Base-by-base conservation (phyloP, 2,888 invertebrate species). In the Calliopum simillimum region DNA sequence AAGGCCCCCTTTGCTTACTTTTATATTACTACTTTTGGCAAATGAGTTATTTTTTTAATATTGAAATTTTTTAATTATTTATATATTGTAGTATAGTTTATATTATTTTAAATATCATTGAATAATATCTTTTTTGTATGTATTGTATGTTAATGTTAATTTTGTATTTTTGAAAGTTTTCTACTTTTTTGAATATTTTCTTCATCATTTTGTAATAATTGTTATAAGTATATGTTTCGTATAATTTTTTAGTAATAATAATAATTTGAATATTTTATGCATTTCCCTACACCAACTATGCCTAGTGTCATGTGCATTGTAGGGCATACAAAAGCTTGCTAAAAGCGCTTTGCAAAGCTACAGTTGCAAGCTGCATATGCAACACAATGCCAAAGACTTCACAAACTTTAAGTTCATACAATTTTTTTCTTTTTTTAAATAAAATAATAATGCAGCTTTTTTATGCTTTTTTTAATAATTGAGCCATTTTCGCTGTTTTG, bases 181-280 rank as follows among this genome's bases (percentile, higher is more conserved):
- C 44, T 44, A 43, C 19, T 61, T 61, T n/a, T 47, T 61, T 61
- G 23, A 61, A 61, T 46, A 46, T 61, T 21, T 61, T 33, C 19
- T 23, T 46, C 46, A 59, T 16, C 16, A 16, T 43, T 44, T 19
- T 44, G 44, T 23, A 46, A 33, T 46, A 46, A 6, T 51, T 53
- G 33, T 33, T 33, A 6, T n/a, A 33, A n/a, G 8, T 16, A 16
- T 53, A 53, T 53, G n/a, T 53, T 53, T 19, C n/a, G 13, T 49
- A 49, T 49, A 49, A 49, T 49, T 12, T 49, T 12, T 49, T 11
- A 16, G 49, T 19, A 16, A 49, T 49, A 49, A 49, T 49, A 33
- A 33, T 8, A 33, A 49, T 49, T 49, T 49, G 49, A 33, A 49
- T 49, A 49, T 25, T 56, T 56, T 21, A 23, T 23, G 13, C 23